These are phyloP conservation scores for Allygus modestus DNA, from an alignment of 2,888 invertebrate genomes.

Conservation along the genomic window DNA sequence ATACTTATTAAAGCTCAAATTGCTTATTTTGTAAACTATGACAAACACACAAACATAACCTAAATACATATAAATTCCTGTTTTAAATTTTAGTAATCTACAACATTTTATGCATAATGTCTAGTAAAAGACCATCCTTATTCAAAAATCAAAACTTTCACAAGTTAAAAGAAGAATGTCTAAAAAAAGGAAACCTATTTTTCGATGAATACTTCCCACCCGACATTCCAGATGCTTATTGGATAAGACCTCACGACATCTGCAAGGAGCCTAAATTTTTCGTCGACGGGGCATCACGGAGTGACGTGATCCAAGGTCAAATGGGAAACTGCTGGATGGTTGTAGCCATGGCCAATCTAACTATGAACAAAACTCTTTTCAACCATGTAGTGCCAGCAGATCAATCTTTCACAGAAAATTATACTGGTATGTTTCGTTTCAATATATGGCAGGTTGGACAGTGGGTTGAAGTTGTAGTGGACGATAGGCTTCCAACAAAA, in stretches of 20 bases:
- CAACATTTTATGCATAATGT: too few species aligned
- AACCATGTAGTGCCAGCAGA: slow-evolving; percentile 95
- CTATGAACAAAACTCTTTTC: slow-evolving; percentile 91
- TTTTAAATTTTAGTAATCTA: too few species aligned
- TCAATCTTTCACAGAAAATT: slow-evolving; percentile 83
- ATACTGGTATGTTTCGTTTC: slow-evolving; percentile 92
- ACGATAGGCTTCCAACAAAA: slow-evolving; percentile 92
- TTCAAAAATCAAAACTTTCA: slow-evolving; percentile 4
- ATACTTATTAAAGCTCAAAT: too few species aligned
- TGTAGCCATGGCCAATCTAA: slow-evolving; percentile 90
- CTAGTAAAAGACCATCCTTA: not conserved
- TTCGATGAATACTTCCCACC: not conserved
- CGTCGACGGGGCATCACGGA: not conserved
- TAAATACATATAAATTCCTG: too few species aligned
- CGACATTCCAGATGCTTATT: not conserved
- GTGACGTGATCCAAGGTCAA: not conserved
- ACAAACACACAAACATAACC: too few species aligned
- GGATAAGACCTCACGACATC: not conserved
- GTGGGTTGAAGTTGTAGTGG: slow-evolving; percentile 94
- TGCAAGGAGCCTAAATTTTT: not conserved
- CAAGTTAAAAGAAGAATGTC: not conserved
- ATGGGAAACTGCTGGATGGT: slow-evolving; percentile 94
- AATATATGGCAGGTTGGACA: slow-evolving; percentile 96
- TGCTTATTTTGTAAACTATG: too few species aligned
- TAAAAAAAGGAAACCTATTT: not conserved